Evolutionary conservation across 2,113 vertebrate genomes (phyloP), one percentile per base, ranked within the genome.

Genomic region (Burhinus oedicnemus): DNA sequence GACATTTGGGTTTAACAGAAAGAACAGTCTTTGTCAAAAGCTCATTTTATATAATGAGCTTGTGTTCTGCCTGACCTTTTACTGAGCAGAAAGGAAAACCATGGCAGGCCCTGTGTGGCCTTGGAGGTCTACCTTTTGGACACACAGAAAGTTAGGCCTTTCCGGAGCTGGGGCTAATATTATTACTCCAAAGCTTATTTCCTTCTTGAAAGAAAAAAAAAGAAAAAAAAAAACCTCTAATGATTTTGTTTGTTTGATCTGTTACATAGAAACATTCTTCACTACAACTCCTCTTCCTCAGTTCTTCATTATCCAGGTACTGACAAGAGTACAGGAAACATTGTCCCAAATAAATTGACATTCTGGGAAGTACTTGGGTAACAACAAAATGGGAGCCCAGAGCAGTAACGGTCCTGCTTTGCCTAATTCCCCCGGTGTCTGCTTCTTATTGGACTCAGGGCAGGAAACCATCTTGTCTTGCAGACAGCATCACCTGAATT

Each of bases 31-130:
- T 83, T 85, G 66, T 87, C 45, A 89, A 65, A 49, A 47, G 66
- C n/a, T 85, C 16, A 19, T 85, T 93, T 95, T 87, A 66, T 62
- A 26, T 83, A 94, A 92, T 14, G 61, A 87, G 45, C 18, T 45
- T 93, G 65, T 27, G 79, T 38, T 72, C 38, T 89, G 38, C 26
- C 58, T 97, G 82, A 91, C 64, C 54, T 91, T 80, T 91, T 55
- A 17, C 34, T 85, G 45, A 89, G 20, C 44, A 82, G 54, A 79
- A 87, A 51, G 23, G 16, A 79, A 76, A 76, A 75, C 12, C 10
- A 27, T 9, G 34, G 17, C 21, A 83, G 22, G 21, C 5, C 26
- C 18, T 44, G 18, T 0, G 0, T 29, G 36, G 44, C 49, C 81
- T 82, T 76, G 36, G 15, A 61, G 57, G 8, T 34, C 12, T 72